Evolutionary conservation across 2,888 invertebrate species (phyloP).

Genomic region (Drosophila formosana): DNA sequence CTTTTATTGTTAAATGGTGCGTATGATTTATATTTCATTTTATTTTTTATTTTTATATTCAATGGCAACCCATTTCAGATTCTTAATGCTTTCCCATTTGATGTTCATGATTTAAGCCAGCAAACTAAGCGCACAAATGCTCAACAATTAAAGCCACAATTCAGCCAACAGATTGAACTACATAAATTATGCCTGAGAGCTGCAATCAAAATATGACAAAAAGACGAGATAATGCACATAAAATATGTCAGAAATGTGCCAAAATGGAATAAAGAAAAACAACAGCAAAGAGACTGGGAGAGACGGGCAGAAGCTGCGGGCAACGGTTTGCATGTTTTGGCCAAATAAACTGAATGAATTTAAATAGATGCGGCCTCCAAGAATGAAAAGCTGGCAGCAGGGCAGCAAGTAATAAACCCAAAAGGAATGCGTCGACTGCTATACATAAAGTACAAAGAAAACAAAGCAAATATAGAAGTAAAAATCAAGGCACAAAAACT

Average conservation of each 20-base stretch:
- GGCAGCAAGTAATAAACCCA: constrained; percentile 67
- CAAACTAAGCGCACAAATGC: constrained; percentile 16
- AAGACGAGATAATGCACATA: constrained; percentile 68
- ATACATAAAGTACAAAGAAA: constrained; percentile 9
- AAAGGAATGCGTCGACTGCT: constrained; percentile 67
- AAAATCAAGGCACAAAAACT: constrained; percentile 63
- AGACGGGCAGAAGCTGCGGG: constrained; percentile 7
- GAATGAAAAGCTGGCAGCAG: constrained; percentile 27
- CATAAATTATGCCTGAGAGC: constrained; percentile 60
- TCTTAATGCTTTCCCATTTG: constrained; percentile 36
- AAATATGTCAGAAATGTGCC: constrained; percentile 70
- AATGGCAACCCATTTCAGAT: constrained; percentile 41
- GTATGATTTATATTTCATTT: constrained; percentile 80
- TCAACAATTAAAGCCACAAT: constrained; percentile 42
- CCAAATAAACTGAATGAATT: constrained; percentile 76
- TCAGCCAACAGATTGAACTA: constrained; percentile 23
- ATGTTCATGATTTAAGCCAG: not conserved
- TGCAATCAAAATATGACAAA: constrained; percentile 46
- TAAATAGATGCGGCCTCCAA: constrained; percentile 42
- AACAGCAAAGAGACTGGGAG: not conserved
- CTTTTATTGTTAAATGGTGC: constrained; percentile 80
- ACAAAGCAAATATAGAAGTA: constrained; percentile 29
- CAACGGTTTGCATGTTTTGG: constrained; percentile 69
- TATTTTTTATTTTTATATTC: constrained; percentile 46
- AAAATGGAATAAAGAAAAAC: not conserved